Evolutionary conservation across 1,140 invertebrate species (phyloP), one percentile per base, ranked within the genome.

Genomic region (Antheraea pernyi): DNA sequence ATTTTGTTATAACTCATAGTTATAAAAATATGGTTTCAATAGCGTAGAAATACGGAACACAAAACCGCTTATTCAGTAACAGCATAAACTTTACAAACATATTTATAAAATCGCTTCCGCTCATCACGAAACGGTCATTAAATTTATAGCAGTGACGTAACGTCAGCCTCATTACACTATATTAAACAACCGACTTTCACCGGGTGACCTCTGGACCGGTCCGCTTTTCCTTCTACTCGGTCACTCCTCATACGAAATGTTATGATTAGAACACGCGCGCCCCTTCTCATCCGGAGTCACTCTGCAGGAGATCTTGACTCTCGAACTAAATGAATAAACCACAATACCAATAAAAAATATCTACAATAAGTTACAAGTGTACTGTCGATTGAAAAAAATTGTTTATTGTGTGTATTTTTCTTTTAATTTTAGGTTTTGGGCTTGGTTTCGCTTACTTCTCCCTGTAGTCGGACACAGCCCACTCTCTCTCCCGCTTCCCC

Each of bases 101-200:
- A 16, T 53, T 53, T 16, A 53, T 53, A 53, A 53, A 53, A 13
- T n/a, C 6, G n/a, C 61, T 37, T 37, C 10, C 5, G 61, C 61
- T 37, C 13, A 53, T 36, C 30, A 61, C 19, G 7, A 22, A 19
- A 22, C 18, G 19, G 11, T 7, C 11, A 37, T 18, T 63, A 63
- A 63, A 37, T 36, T 37, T 30, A 63, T 63, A 36, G 9, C 22
- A 63, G 61, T 37, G 61, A 63, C 0, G 22, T 63, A 63, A 63
- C 30, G 37, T 63, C 30, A 11, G 61, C 30, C 61, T n/a, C 37
- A 63, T 63, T 63, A 63, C 30, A 30, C 30, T 37, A 63, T 53
- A 37, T 63, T 63, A 63, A 63, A 63, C 61, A 63, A 11, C 11
- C 10, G 22, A 63, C 61, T 63, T 63, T 63, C 61, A 30, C 61